Conservation (phyloP, 2,888 invertebrate species). For the Trissolcus brochymenae region DNA sequence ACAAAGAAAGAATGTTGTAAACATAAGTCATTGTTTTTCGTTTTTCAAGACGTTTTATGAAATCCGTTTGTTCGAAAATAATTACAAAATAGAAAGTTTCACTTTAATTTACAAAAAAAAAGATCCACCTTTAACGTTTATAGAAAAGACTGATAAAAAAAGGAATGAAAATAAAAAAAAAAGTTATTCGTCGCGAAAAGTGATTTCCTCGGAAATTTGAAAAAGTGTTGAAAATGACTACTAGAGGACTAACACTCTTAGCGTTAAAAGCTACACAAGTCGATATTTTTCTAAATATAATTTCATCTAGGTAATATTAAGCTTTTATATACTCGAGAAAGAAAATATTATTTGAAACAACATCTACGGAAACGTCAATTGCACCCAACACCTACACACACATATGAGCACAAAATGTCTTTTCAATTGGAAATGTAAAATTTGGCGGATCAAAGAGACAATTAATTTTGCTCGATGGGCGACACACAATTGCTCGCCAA, state of each 20-base stretch:
- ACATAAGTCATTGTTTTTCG: too few species aligned
- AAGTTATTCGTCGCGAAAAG: not conserved
- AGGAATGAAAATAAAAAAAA: not conserved
- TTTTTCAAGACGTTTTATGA: too few species aligned
- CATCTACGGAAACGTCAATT: not conserved
- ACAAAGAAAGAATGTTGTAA: too few species aligned
- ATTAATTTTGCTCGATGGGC: constrained; percentile 4
- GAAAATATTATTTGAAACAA: constrained; percentile 18
- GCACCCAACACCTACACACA: constrained; percentile 5
- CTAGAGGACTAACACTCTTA: constrained; percentile 1
- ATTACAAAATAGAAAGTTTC: too few species aligned
- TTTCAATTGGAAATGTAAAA: constrained; percentile 4
- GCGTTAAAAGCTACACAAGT: constrained; percentile 6
- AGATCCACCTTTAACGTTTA: too few species aligned
- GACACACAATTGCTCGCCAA: constrained; percentile 21
- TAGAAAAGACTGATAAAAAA: too few species aligned
- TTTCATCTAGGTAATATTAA: constrained; percentile 7
- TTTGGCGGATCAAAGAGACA: constrained; percentile 1
- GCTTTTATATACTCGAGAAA: constrained; percentile 6
- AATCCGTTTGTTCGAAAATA: too few species aligned
- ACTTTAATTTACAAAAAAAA: too few species aligned
- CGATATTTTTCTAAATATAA: constrained; percentile 7
- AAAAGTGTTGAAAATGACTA: not conserved
- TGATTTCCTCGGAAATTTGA: not conserved
- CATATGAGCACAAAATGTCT: constrained; percentile 13